Evolutionary conservation across 2,888 invertebrate genomes (phyloP).

Genomic region (Lasiommata megera): DNA sequence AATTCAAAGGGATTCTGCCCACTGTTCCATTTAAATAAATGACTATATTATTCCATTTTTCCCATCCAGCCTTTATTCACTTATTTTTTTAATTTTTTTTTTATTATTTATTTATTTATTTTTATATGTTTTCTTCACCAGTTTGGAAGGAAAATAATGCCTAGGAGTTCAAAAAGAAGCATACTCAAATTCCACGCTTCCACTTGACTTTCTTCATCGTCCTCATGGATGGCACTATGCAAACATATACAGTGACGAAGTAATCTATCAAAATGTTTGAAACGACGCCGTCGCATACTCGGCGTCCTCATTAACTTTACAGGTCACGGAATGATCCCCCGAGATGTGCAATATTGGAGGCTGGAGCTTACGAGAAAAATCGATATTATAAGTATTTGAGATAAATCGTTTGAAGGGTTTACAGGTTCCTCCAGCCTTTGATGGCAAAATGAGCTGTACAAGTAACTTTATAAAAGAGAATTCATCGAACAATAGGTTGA

Average conservation of each 20-base stretch:
- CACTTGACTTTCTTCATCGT: constrained; percentile 20
- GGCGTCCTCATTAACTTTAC: constrained; percentile 28
- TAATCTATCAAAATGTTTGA: constrained; percentile 31
- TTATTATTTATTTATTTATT: too few species aligned
- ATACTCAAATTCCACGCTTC: background rate
- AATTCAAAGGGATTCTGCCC: too few species aligned
- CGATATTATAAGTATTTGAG: constrained; percentile 5
- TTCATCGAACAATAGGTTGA: background rate
- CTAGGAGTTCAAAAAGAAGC: background rate
- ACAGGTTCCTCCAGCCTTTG: background rate
- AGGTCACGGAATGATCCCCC: constrained; percentile 25
- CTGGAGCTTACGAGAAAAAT: background rate
- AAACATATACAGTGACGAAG: constrained; percentile 35
- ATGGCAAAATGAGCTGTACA: background rate
- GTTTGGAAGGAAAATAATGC: too few species aligned
- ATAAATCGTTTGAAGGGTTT: constrained; percentile 6
- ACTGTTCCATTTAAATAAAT: too few species aligned
- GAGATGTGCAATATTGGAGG: constrained; percentile 24
- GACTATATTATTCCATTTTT: too few species aligned
- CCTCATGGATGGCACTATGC: constrained; percentile 36
- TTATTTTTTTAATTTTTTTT: too few species aligned
- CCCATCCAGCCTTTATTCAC: too few species aligned
- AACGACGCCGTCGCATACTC: constrained; percentile 24
- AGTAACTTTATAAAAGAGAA: background rate
- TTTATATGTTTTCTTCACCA: too few species aligned